These are phyloP conservation scores for Novumbra hubbsi DNA, from an alignment of 2,797 vertebrate species.

Conservation along the genomic window DNA sequence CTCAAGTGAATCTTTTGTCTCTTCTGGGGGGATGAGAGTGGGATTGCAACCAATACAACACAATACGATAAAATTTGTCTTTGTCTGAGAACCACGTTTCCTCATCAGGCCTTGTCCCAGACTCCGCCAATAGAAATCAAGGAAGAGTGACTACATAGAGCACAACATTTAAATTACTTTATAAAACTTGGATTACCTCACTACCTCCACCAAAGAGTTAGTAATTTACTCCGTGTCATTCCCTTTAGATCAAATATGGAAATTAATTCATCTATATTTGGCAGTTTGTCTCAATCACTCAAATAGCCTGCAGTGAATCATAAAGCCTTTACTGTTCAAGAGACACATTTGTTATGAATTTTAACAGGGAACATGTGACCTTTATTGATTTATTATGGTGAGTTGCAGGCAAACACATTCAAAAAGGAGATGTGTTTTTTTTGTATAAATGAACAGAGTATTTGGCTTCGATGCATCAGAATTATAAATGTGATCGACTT, in stretches of 20 bases:
- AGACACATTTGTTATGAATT: constrained; percentile 12
- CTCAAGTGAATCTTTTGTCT: no score
- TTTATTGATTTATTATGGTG: neutral
- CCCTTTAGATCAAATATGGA: constrained; percentile 28
- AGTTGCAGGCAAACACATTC: neutral
- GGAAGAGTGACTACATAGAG: constrained; percentile 7
- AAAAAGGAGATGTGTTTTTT: neutral
- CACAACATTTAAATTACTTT: constrained; percentile 27
- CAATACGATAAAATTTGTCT: neutral
- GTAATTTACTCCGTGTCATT: constrained; percentile 18
- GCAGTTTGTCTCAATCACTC: constrained; percentile 9
- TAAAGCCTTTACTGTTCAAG: neutral
- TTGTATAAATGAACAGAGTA: neutral
- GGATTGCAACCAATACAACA: neutral
- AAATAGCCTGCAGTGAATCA: neutral
- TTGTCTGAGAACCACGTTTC: neutral
- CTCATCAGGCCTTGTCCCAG: neutral
- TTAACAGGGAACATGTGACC: no score
- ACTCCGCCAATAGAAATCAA: constrained; percentile 9
- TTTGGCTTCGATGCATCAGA: neutral
- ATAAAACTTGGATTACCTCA: constrained; percentile 17
- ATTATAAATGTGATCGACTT: neutral
- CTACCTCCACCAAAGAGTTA: constrained; percentile 7
- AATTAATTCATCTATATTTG: constrained; percentile 17
- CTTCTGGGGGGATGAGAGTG: neutral